These are phyloP conservation scores for Tethea ocularis DNA, from an alignment of 2,888 invertebrate genomes.

Conservation along the genomic window DNA sequence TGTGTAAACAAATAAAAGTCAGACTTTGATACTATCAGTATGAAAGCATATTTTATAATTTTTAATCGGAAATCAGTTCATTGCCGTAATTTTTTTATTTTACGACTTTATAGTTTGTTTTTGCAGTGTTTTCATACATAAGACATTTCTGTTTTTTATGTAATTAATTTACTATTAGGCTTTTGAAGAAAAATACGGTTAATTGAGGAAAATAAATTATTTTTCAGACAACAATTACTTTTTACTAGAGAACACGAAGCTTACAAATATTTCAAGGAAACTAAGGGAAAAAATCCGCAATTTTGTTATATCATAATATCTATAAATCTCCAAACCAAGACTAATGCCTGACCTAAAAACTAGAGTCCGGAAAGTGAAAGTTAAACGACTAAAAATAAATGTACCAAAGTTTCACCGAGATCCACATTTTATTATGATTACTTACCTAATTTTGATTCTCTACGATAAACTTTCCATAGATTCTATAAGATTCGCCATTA, in stretches of 20 bases:
- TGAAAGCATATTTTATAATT: background rate
- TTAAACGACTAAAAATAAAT: background rate
- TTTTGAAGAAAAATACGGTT: background rate
- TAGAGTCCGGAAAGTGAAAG: background rate
- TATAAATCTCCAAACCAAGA: background rate
- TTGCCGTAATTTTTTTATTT: background rate
- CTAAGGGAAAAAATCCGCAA: too few relatives aligned
- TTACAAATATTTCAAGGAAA: too few relatives aligned
- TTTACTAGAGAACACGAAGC: background rate
- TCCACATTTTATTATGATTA: background rate
- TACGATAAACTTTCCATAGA: background rate
- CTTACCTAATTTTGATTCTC: background rate
- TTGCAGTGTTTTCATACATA: background rate
- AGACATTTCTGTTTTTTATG: background rate
- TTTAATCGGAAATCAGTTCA: background rate
- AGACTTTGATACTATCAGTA: background rate
- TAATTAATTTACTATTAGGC: background rate
- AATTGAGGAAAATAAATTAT: too few relatives aligned
- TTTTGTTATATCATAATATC: background rate
- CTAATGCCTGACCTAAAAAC: background rate
- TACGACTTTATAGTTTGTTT: background rate
- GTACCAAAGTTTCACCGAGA: background rate
- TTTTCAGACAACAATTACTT: background rate
- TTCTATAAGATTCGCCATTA: background rate
- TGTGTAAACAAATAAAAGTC: background rate